phyloP scores from a whole-genome alignment of 2,113 vertebrate species.

The Ciconia maguari region DNA sequence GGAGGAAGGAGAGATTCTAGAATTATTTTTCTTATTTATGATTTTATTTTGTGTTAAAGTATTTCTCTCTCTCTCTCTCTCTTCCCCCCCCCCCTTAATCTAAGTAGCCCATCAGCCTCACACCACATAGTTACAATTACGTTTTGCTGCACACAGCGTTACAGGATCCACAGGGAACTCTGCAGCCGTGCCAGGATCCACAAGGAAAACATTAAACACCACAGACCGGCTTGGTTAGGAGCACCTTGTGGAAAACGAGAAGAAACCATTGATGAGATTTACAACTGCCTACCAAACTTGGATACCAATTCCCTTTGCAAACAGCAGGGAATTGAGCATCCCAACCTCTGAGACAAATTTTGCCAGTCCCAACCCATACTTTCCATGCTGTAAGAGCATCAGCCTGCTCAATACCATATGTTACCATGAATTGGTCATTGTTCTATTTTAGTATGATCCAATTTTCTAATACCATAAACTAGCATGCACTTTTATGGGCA shows the following conservation, averaged over 20 bases:
- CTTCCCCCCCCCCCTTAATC: background rate
- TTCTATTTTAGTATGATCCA: background rate
- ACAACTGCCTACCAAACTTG: constrained; percentile 26
- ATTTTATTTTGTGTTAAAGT: background rate
- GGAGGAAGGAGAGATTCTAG: background rate
- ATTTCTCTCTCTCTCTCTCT: background rate
- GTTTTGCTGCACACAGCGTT: background rate
- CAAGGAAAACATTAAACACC: constrained; percentile 21
- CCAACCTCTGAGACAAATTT: constrained; percentile 1
- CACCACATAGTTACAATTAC: background rate
- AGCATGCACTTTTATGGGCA: background rate
- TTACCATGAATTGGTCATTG: background rate
- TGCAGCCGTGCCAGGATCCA: background rate
- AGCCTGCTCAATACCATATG: background rate
- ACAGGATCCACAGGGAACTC: background rate
- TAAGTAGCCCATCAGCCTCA: background rate
- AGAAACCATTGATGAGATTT: constrained; percentile 38
- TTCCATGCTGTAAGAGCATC: constrained; percentile 2
- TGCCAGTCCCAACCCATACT: background rate
- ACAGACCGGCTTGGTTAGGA: constrained; percentile 5
- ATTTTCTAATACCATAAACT: background rate
- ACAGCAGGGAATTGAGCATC: constrained; percentile 16
- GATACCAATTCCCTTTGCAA: constrained; percentile 7
- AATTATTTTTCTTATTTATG: background rate
- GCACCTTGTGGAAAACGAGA: constrained; percentile 44